Evolutionary conservation across 2,888 invertebrate species (phyloP), one percentile per base, ranked within the genome.

Genomic region (Chrysolina americana): DNA sequence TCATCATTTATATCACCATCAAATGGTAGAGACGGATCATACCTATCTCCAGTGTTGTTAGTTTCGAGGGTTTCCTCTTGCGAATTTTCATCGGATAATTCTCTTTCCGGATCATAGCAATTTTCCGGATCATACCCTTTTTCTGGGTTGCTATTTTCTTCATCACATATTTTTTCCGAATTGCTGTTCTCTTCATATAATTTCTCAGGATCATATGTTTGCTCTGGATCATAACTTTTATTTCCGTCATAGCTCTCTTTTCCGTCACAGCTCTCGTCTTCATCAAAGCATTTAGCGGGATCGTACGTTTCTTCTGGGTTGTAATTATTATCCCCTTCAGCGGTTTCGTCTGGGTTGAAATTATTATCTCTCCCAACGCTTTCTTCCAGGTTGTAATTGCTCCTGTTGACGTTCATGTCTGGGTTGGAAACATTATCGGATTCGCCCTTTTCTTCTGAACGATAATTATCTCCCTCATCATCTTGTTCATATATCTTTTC

Each of bases 181-280:
- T 65, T 62, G 41, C 68, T 68, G 19, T 73, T 65, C 23, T 73
- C 73, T 11, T 73, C 73, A 19, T 65, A 70, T 15, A 66, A 62
- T 15, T 74, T 74, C 47, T 75, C 75, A 3, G 75, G 75, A 65
- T 75, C 75, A 23, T 75, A 75, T 41, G 65, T 70, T 66, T 75
- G 75, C n/a, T 71, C 71, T 5, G 62, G 59, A 56, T 70, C 65
- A 15, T 65, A 66, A 10, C 41, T 59, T 50, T 74, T 75, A 44
- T 68, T 66, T 13, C 13, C 48, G 10, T 50, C 66, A 10, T 21
- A 41, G 5, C 21, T 44, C 9, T 50, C 19, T 1, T 68, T 48
- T 28, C 17, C 53, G 4, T 68, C 68, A 2, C 48, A 17, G 6
- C 62, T 68, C 41, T 64, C 74, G 6, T 71, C 74, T n/a, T 48